phyloP scores from a whole-genome alignment of 2,113 vertebrate species.

The Otis tarda region DNA sequence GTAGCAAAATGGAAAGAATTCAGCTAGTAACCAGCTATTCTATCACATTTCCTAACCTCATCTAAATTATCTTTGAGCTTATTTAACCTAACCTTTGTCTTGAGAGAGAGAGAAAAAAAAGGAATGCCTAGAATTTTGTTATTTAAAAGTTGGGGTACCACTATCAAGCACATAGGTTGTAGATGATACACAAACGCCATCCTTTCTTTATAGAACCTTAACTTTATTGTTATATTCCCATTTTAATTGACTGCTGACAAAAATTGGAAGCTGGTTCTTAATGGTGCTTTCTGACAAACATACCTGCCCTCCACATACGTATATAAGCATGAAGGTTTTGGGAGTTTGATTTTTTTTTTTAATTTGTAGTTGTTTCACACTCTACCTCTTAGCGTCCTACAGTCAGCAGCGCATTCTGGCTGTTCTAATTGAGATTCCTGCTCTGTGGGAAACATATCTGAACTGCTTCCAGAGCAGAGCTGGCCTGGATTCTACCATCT shows the following conservation, averaged over 20 bases:
- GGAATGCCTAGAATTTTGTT: background rate
- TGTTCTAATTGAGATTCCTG: background rate
- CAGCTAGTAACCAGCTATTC: background rate
- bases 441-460: background rate
- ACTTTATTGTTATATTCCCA: background rate
- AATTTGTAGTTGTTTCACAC: background rate
- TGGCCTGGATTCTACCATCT: background rate
- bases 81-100: background rate
- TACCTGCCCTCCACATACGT: background rate
- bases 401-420: background rate
- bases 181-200: background rate
- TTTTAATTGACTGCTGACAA: background rate
- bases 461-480: background rate
- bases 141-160: background rate
- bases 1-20: background rate
- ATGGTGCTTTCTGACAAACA: background rate
- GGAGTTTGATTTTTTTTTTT: background rate
- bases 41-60: background rate
- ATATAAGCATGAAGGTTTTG: background rate
- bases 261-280: background rate
- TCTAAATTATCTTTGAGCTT: background rate
- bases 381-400: background rate
- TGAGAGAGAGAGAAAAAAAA: background rate
- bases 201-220: background rate
- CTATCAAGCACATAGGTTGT: background rate